phyloP scores from a whole-genome alignment of 1,140 invertebrate genomes.

The Dermatophagoides farinae region DNA sequence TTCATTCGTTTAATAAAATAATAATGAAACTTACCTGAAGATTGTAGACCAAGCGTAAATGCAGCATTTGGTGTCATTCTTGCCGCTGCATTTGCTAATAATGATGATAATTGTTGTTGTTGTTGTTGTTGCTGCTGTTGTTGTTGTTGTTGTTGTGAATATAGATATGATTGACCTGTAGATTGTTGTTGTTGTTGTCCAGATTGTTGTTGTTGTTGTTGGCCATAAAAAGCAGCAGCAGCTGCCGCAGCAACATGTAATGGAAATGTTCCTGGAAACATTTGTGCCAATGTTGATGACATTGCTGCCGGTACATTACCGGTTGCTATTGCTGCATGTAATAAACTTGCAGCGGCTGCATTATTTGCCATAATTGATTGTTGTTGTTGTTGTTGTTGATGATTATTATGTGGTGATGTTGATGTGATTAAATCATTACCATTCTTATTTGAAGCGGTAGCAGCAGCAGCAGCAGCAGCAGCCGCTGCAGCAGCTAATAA shows the following conservation, averaged over 20 bases:
- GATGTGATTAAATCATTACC: neutral
- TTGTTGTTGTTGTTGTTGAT: neutral
- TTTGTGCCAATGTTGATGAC: neutral
- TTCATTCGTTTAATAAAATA: no score
- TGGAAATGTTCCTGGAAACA: neutral
- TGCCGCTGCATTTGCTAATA: neutral
- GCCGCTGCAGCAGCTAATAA: neutral
- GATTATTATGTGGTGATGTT: neutral
- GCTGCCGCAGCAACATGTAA: neutral
- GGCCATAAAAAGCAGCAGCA: neutral
- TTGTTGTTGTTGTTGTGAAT: neutral
- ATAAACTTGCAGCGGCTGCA: neutral
- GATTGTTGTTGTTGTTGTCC: neutral
- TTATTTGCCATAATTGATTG: neutral
- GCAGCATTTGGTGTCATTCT: no score
- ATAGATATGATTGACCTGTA: neutral
- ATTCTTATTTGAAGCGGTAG: neutral
- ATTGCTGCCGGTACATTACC: neutral
- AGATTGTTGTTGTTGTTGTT: neutral
- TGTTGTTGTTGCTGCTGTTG: neutral
- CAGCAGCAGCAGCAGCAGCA: neutral
- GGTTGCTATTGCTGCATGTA: neutral
- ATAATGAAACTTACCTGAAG: no score
- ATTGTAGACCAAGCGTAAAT: no score
- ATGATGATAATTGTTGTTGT: slow-evolving; percentile 5